Evolutionary conservation across 2,113 vertebrate species (phyloP).

Genomic region (Pontoporia blainvillei): DNA sequence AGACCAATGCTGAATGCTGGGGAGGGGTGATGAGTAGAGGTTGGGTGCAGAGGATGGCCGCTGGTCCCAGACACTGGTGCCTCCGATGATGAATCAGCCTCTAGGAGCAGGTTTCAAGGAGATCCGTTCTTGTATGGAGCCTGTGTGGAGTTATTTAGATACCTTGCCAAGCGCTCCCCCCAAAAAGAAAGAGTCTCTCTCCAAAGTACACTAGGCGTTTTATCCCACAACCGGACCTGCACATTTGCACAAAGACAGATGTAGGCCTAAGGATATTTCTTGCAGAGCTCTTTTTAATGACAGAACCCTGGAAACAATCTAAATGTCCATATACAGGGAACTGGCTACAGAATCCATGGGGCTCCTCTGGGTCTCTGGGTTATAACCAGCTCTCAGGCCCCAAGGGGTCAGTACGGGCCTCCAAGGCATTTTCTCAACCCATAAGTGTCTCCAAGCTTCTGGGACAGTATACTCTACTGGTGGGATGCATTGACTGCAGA

Average conservation of each 20-base stretch:
- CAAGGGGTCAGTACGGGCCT: background rate
- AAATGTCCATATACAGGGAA: background rate
- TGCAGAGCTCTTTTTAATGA: accelerated
- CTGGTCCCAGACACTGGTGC: accelerated
- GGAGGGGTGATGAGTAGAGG: background rate
- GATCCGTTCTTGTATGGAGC: background rate
- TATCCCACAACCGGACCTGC: background rate
- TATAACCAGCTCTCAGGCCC: background rate
- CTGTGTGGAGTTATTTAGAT: accelerated
- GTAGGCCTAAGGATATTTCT: accelerated
- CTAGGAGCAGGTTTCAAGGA: accelerated
- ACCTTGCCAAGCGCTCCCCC: accelerated
- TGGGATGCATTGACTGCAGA: accelerated
- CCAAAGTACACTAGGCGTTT: background rate
- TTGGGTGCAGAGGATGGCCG: accelerated
- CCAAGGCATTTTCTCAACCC: background rate
- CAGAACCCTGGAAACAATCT: background rate
- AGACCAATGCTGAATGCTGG: accelerated
- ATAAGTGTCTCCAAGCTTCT: background rate
- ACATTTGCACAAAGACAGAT: background rate
- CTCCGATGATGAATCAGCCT: background rate
- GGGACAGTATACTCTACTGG: background rate
- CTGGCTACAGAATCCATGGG: accelerated
- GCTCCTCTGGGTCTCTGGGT: background rate
- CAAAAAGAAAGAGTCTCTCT: background rate